Evolutionary conservation across 2,797 vertebrate species (phyloP), one percentile per base, ranked within the genome.

Genomic region (Macroramphosus scolopax): DNA sequence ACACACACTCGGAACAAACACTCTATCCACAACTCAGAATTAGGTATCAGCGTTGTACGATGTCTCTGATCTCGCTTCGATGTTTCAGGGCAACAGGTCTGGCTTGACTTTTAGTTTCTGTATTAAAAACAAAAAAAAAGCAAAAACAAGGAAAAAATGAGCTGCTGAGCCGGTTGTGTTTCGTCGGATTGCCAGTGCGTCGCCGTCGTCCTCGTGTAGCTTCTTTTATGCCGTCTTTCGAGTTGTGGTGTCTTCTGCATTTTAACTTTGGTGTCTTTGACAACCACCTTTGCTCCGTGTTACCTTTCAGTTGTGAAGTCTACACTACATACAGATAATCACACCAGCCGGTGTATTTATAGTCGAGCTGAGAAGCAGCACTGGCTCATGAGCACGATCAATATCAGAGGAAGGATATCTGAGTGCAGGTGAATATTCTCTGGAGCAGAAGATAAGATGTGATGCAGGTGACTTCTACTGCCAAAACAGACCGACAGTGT

Each of bases 351-450:
- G 68, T 42, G 61, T 75, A 58, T 78, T 74, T 75, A 58, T 65
- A 70, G 57, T 28, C 9, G 12, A 35, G 51, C 59, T 29, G 54
- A 53, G 35, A 63, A 71, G 68, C 56, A 40, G 29, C 62, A 5
- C 46, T 18, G 52, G 66, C 66, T 67, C 47, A 42, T 46, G 68
- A 54, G 60, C 32, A 2, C 9, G 52, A 64, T 81, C 56, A 37
- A 74, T 67, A 30, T 47, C 29, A n/a, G 59, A 6, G 68, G 59
- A 81, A 69, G 76, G 63, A 63, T 67, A 33, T n/a, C n/a, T n/a
- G 65, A 49, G 49, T 34, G 52, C 36, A 52, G 18, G 51, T 18
- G 16, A 35, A 65, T 30, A 35, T 48, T 46, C 52, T 41, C 29
- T 18, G 16, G 31, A 39, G 52, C 30, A 11, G 63, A 17, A 49